These are phyloP conservation scores for Xestia sexstrigata DNA, from an alignment of 2,888 invertebrate genomes.

Conservation along the genomic window DNA sequence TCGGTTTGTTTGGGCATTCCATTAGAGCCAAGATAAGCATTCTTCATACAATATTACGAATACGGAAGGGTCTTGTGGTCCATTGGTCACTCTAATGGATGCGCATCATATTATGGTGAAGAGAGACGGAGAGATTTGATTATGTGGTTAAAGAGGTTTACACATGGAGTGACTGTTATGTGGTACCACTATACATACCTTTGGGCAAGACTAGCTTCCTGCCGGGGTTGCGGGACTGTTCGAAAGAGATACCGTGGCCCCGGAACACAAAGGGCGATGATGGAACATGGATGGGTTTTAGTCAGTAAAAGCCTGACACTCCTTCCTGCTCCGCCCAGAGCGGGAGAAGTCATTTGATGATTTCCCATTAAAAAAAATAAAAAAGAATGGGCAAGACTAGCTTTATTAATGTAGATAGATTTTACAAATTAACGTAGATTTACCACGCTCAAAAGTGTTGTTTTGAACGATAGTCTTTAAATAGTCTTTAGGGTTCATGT, in stretches of 20 bases:
- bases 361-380: too few relatives aligned
- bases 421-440: background rate
- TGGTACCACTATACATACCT: background rate
- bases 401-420: background rate
- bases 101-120: conserved; percentile 35
- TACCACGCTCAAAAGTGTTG: background rate
- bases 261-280: too few relatives aligned
- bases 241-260: too few relatives aligned
- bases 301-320: too few relatives aligned
- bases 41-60: conserved; percentile 43
- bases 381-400: background rate
- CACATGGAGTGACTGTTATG: background rate
- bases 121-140: conserved; percentile 17
- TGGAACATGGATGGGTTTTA: too few relatives aligned
- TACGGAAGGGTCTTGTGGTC: conserved; percentile 27
- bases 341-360: too few relatives aligned
- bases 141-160: background rate
- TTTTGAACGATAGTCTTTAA: background rate
- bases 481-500: too few relatives aligned
- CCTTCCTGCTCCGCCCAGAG: too few relatives aligned
- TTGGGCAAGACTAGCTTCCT: background rate
- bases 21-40: conserved; percentile 32
- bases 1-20: conserved; percentile 20
- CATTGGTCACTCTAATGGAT: conserved; percentile 51
- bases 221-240: too few relatives aligned